These are phyloP conservation scores for Eudyptes chrysolophus DNA, from an alignment of 2,113 vertebrate genomes.

Conservation along the genomic window DNA sequence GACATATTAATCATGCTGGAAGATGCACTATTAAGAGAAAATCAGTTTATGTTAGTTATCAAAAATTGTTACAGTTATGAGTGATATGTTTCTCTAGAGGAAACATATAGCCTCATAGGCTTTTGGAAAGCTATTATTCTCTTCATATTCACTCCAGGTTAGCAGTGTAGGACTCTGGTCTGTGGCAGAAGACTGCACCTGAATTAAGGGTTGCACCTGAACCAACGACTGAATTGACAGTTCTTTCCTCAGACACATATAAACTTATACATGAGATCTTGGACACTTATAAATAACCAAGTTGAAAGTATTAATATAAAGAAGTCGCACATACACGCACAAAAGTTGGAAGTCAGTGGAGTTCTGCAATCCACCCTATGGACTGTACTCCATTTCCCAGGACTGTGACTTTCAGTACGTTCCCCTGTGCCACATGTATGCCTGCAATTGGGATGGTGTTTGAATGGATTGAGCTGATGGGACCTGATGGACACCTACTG, in stretches of 20 bases:
- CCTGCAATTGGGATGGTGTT: neutral
- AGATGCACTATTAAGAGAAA: neutral
- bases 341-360: neutral
- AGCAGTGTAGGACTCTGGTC: neutral
- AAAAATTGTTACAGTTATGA: neutral
- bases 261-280: neutral
- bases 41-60: neutral
- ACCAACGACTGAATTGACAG: neutral
- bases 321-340: accelerated
- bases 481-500: neutral
- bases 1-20: neutral
- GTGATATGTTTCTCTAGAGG: neutral
- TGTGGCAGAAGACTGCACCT: neutral
- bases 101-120: neutral
- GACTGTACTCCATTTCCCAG: neutral
- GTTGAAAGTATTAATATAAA: neutral
- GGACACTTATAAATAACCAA: neutral
- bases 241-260: neutral
- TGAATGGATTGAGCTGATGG: neutral
- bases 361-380: neutral
- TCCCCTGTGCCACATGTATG: neutral
- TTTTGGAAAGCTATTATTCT: neutral
- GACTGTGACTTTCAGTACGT: neutral
- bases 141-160: neutral
- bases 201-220: neutral